phyloP scores from a whole-genome alignment of 2,113 vertebrate species.

The Oostethus manadensis region DNA sequence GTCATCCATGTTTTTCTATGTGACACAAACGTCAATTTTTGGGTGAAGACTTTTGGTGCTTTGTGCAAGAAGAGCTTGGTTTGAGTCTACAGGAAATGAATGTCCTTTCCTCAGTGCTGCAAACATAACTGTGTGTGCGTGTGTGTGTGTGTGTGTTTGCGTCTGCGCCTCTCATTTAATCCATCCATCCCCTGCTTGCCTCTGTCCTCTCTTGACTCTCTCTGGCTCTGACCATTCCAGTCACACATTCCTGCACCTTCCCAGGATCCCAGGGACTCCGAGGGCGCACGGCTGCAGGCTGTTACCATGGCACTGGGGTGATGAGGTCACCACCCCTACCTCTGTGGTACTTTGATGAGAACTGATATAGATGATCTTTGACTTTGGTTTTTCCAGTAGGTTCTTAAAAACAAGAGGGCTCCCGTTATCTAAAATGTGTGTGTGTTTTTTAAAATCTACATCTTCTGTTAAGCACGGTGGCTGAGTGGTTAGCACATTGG shows the following conservation, averaged over 20 bases:
- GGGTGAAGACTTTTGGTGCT: background rate
- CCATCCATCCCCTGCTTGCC: slow-evolving; percentile 40
- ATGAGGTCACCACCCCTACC: slow-evolving; percentile 37
- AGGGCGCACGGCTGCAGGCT: slow-evolving; percentile 49
- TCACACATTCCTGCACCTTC: slow-evolving; percentile 58
- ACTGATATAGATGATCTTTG: slow-evolving; percentile 7
- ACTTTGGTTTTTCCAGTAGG: no score
- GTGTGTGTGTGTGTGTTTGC: slow-evolving; percentile 2
- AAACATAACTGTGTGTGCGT: slow-evolving; percentile 11
- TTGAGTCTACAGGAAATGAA: background rate
- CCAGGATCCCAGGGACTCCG: slow-evolving; percentile 50
- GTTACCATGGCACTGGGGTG: slow-evolving; percentile 49
- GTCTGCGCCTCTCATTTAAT: slow-evolving; percentile 47
- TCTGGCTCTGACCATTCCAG: slow-evolving; percentile 25
- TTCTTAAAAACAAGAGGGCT: no score
- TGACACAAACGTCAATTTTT: no score
- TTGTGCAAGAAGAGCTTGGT: background rate
- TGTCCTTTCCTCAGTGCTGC: background rate
- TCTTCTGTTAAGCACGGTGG: no score
- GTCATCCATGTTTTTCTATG: no score
- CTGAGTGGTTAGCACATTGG: no score
- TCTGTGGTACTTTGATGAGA: slow-evolving; percentile 42
- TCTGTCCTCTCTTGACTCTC: slow-evolving; percentile 24
- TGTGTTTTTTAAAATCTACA: no score
- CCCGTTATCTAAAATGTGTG: no score